Base-by-base conservation (phyloP, 2,888 invertebrate species). In the Drosophila atroscutellata region DNA sequence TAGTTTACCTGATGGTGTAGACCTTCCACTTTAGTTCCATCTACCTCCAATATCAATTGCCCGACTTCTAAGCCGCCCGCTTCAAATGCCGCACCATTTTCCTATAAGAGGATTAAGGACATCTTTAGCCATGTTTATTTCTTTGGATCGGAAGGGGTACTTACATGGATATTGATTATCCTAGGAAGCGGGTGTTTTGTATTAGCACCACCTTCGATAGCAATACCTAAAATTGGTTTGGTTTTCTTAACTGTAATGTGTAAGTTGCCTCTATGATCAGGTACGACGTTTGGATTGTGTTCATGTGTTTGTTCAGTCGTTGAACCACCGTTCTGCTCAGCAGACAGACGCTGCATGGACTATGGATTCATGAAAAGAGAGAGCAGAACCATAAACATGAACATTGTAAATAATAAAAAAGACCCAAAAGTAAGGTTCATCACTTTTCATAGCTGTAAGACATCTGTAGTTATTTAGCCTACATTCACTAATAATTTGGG, bases 161-260 rank as follows among this genome's bases (percentile, higher is more conserved):
- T 95, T 93, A 98, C 99, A 94, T 98, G 98, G 92, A 99, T 98
- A 93, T 98, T 98, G 91, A 99, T 98, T 91, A 99, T 98, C 92
- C 98, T 95, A 61, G 99, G 99, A 91, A 98, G 94, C 64, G 98
- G 97, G 94, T 99, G 98, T 92, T 97, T 97, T 52, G 99, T 99
- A 93, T 99, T 98, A 89, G 97, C 97, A 75, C 99, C 99, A 74
- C 99, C 99, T 94, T 99, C 99, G 91, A 99, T 99, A 77, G 98
- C 99, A 91, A 99, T 98, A 82, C 99, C 99, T 89, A 99, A 95
- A 91, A 98, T 97, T 56, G 98, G 97, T 94, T 98, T 98, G 63
- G 97, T 97, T 94, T 99, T 99, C 93, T 97, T 97, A 83, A 99
- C 97, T 82, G 96, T 96, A 90, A 98, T 96, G 92, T 97, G 95